Percentiles rank a stretch among this genome's conserved stretches.
Evolutionary conservation across 2,888 invertebrate genomes (phyloP).

Genomic region (Julus scanicus): DNA sequence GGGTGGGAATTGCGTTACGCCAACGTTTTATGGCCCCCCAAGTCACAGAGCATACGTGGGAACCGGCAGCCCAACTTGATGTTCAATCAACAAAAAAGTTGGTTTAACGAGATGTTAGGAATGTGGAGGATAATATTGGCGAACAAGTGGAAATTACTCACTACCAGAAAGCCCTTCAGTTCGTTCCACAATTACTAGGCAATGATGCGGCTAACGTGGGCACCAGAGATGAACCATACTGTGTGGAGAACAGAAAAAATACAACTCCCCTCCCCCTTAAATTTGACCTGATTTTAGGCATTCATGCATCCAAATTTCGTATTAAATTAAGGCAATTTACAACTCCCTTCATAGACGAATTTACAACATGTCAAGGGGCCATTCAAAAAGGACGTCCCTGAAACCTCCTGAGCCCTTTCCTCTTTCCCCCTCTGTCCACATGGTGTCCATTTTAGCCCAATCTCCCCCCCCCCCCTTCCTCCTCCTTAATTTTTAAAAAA

Average conservation of each 20-base stretch:
- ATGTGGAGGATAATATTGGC: background rate
- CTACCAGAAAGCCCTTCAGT: background rate
- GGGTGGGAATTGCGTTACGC: slow-evolving; percentile 48
- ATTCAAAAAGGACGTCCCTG: too few relatives aligned
- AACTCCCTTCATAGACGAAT: too few relatives aligned
- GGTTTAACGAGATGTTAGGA: slow-evolving; percentile 51
- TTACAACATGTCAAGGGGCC: too few relatives aligned
- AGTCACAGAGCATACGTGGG: slow-evolving; percentile 36
- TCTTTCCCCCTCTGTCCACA: too few relatives aligned
- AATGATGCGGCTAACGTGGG: background rate
- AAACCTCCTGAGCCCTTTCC: too few relatives aligned
- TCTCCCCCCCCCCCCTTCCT: too few relatives aligned
- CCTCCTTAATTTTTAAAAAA: too few relatives aligned
- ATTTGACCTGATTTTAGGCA: background rate
- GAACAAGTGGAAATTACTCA: background rate
- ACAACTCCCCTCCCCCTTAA: too few relatives aligned
- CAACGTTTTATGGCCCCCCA: slow-evolving; percentile 48
- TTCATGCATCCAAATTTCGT: background rate
- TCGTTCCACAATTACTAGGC: slow-evolving; percentile 31
- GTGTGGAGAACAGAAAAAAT: too few relatives aligned
- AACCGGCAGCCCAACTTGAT: slow-evolving; percentile 45
- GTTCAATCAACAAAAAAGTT: slow-evolving; percentile 41
- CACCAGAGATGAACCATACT: background rate
- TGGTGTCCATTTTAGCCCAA: too few relatives aligned
- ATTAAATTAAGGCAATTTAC: too few relatives aligned